phyloP scores from a whole-genome alignment of 2,888 invertebrate genomes.

The Sthenelais limicola region DNA sequence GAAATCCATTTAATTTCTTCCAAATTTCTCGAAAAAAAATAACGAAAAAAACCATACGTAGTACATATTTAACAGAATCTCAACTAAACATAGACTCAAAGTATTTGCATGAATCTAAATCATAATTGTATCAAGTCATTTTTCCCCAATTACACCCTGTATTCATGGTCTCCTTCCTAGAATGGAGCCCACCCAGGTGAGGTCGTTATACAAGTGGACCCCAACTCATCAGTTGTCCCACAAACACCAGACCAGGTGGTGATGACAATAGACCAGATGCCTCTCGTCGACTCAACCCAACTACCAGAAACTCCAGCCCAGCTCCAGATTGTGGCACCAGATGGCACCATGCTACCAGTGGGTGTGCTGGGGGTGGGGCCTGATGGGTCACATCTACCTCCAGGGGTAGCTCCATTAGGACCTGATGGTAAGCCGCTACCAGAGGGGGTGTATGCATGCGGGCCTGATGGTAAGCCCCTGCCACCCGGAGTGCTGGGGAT shows the following conservation, averaged over 20 bases:
- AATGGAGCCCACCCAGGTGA: slow-evolving; percentile 5
- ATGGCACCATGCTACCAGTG: background rate
- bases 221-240: background rate
- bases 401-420: slow-evolving; percentile 8
- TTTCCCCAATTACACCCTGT: too few relatives aligned
- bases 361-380: slow-evolving; percentile 28
- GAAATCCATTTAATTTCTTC: too few relatives aligned
- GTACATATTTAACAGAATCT: too few relatives aligned
- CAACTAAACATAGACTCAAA: too few relatives aligned
- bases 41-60: too few relatives aligned
- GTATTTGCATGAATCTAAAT: too few relatives aligned
- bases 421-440: slow-evolving; percentile 28
- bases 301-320: background rate
- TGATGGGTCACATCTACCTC: slow-evolving; percentile 10
- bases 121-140: too few relatives aligned
- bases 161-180: too few relatives aligned
- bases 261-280: background rate
- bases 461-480: slow-evolving; percentile 17
- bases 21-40: too few relatives aligned
- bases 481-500: slow-evolving; percentile 22
- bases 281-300: background rate
- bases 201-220: slow-evolving; percentile 7
- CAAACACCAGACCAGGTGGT: slow-evolving; percentile 4
- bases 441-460: slow-evolving; percentile 3
- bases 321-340: background rate